Evolutionary conservation across 2,888 invertebrate genomes (phyloP).

Genomic region (Tipula helvola): DNA sequence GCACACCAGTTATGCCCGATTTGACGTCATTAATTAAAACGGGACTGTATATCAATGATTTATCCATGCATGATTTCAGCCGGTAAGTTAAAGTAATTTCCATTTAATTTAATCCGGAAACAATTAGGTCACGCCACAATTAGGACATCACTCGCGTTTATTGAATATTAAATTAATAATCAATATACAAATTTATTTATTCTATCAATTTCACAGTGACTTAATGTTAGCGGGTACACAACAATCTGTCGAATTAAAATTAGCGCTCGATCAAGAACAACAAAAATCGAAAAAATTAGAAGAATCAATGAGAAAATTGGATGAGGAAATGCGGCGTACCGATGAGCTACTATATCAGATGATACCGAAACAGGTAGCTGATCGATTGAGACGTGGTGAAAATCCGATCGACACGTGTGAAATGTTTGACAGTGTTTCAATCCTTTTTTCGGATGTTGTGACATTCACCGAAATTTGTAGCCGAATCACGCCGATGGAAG

Average conservation of each 20-base stretch:
- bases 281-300: slow-evolving; percentile 93
- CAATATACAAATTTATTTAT: background rate
- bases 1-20: slow-evolving; percentile 93
- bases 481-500: slow-evolving; percentile 91
- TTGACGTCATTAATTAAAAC: slow-evolving; percentile 83
- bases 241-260: slow-evolving; percentile 89
- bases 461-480: slow-evolving; percentile 97
- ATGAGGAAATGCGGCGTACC: slow-evolving; percentile 90
- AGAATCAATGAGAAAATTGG: slow-evolving; percentile 90
- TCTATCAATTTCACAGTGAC: slow-evolving; percentile 47
- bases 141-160: background rate
- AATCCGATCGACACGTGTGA: slow-evolving; percentile 95
- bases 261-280: slow-evolving; percentile 92
- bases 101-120: background rate
- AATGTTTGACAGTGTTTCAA: slow-evolving; percentile 92
- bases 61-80: slow-evolving; percentile 99
- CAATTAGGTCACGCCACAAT: background rate
- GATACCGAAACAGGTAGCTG: slow-evolving; percentile 97
- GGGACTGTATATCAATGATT: slow-evolving; percentile 92
- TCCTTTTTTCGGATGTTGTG: slow-evolving; percentile 94
- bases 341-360: slow-evolving; percentile 95
- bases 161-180: background rate
- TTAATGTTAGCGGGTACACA: slow-evolving; percentile 93
- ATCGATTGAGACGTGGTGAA: slow-evolving; percentile 83
- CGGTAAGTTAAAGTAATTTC: slow-evolving; percentile 56